Percentiles rank a stretch among this genome's conserved stretches.
Conservation (phyloP, 2,797 vertebrate genomes). For the Echiichthys vipera region DNA sequence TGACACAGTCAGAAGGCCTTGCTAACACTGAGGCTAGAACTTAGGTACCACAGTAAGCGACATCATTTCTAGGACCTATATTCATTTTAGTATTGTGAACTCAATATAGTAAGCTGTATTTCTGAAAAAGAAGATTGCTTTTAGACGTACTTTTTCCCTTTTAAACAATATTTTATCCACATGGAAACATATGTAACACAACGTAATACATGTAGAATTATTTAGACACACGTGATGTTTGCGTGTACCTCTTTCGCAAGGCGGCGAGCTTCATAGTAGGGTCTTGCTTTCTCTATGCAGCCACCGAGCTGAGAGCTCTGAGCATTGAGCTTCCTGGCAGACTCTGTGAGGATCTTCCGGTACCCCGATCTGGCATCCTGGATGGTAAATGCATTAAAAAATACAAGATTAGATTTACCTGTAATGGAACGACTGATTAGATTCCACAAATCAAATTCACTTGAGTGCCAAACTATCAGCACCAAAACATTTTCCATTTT, state of each 20-base stretch:
- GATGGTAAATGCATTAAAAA: conserved; percentile 42
- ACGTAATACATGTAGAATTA: neutral
- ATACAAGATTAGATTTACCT: conserved; percentile 52
- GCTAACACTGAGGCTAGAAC: neutral
- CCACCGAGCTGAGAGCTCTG: conserved; percentile 92
- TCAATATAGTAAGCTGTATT: neutral
- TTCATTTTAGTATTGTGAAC: neutral
- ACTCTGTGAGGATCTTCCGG: conserved; percentile 93
- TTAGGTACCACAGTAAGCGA: neutral
- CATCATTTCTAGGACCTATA: neutral
- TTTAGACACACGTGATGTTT: neutral
- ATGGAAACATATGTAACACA: too few relatives aligned
- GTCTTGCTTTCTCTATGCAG: conserved; percentile 94
- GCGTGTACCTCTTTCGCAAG: conserved; percentile 91
- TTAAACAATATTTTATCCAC: neutral
- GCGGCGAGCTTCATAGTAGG: conserved; percentile 93
- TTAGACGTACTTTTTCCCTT: too few relatives aligned
- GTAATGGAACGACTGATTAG: conserved; percentile 25
- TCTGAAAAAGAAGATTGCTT: neutral
- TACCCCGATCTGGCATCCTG: conserved; percentile 94
- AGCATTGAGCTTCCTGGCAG: conserved; percentile 91
- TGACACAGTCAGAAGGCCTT: neutral
- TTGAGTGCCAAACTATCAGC: neutral
- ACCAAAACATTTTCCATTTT: conserved; percentile 16
- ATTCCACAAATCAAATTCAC: conserved; percentile 29